Percentiles rank a stretch among this genome's conserved stretches.
Evolutionary conservation across 1,140 invertebrate genomes (phyloP).

Genomic region (Drosophila parvula): DNA sequence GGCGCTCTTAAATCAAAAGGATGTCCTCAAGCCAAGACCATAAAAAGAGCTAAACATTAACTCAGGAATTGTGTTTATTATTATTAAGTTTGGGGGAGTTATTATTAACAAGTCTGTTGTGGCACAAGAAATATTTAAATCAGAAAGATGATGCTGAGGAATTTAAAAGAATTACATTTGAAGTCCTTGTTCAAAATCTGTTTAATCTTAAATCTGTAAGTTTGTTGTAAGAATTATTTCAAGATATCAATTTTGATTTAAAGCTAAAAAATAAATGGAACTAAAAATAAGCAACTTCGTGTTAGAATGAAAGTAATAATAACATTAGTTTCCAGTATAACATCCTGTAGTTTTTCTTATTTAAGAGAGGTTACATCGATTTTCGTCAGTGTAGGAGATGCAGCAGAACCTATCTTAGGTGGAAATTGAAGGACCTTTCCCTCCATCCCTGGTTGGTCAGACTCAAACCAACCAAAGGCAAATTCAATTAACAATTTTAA

Average conservation of each 20-base stretch:
- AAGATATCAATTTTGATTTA: neutral
- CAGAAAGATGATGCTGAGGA: neutral
- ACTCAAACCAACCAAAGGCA: slow-evolving; percentile 9
- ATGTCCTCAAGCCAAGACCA: slow-evolving; percentile 8
- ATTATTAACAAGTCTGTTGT: neutral
- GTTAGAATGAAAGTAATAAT: neutral
- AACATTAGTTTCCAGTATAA: no score
- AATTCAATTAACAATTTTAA: slow-evolving; percentile 59
- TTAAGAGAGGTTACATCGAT: neutral
- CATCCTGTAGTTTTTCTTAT: neutral
- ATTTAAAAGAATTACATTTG: neutral
- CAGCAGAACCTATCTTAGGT: neutral
- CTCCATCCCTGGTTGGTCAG: neutral
- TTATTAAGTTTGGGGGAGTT: neutral
- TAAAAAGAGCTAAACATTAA: slow-evolving; percentile 3
- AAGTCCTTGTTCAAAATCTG: neutral
- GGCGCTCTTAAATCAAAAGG: slow-evolving; percentile 22
- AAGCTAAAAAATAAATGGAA: neutral
- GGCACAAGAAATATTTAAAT: neutral
- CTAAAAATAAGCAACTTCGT: neutral
- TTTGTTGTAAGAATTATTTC: neutral
- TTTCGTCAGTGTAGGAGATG: neutral
- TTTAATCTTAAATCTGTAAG: neutral
- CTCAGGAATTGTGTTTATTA: slow-evolving; percentile 6
- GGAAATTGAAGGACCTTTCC: neutral